Base-by-base conservation (phyloP, 2,888 invertebrate genomes). In the Pyrrhia umbra region DNA sequence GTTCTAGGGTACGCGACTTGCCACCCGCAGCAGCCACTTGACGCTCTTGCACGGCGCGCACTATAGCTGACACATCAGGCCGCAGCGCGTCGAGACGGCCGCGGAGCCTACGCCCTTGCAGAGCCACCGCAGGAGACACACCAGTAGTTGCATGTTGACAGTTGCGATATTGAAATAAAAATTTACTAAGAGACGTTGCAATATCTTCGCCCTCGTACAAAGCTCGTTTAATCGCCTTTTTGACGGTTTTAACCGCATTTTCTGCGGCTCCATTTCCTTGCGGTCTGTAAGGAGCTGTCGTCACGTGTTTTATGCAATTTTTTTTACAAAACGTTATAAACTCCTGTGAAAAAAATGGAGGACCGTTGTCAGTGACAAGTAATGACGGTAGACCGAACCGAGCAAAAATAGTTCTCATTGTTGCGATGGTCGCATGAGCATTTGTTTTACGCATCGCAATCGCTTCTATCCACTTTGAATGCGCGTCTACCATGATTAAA, bases 401-500 rank as follows among this genome's bases (percentile, higher is more conserved):
- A 1, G 25, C 23, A 25, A 52, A 40, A n/a, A 51, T 40, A 20
- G n/a, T 13, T 42, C 54, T 43, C 43, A 43, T 30, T 42, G 27
- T 27, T 21, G 30, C 9, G 30, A 21, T 42, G 18, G 39, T 37
- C 13, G 39, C 51, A 6, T 51, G 39, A 13, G 23, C 39, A 15
- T 51, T 39, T 21, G 39, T 39, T 13, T 5, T 52, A 25, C 39
- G 23, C 40, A 42, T 52, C 9, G 40, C 25, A n/a, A 42, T 42
- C 16, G 52, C 40, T 20, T 52, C 18, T 40, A 42, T 52, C 40
- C 27, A 27, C 40, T 52, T 42, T 2, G 25, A 52, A 23, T 40
- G 16, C 6, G 52, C 52, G n/a, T 52, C 42, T 0, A 52, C 27
- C 40, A 27, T 30, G 10, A 43, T 43, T 42, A 27, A 43, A 20